These are phyloP conservation scores for Drosophila mauritiana DNA, from an alignment of 1,140 invertebrate genomes.

Conservation along the genomic window DNA sequence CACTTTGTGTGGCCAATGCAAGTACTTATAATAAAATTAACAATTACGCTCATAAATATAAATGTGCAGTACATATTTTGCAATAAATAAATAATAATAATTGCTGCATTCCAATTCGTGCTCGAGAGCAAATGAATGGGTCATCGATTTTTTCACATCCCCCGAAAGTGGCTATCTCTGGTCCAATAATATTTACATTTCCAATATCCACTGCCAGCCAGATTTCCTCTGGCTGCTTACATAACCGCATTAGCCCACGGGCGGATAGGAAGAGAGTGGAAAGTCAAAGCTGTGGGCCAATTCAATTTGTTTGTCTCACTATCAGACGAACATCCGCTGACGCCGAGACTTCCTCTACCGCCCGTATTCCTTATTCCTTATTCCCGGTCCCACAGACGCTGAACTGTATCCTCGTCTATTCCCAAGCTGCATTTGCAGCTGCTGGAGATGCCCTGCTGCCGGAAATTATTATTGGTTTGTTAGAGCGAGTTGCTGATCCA, in stretches of 20 bases:
- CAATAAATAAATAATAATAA: conserved; percentile 55
- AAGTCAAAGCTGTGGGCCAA: conserved; percentile 68
- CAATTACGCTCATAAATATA: conserved; percentile 48
- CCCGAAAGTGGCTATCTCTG: conserved; percentile 28
- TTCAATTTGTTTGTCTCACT: conserved; percentile 79
- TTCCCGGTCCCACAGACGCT: background rate
- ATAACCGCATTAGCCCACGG: conserved; percentile 72
- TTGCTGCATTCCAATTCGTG: conserved; percentile 14
- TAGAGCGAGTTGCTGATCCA: conserved; percentile 61
- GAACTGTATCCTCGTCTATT: conserved; percentile 62
- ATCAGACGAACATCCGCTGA: conserved; percentile 41
- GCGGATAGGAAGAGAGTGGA: conserved; percentile 20
- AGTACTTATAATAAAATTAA: conserved; percentile 70
- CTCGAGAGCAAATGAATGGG: conserved; percentile 5
- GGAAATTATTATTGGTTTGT: conserved; percentile 81
- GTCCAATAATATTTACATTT: conserved; percentile 69
- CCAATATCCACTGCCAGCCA: conserved; percentile 57
- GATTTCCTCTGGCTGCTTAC: conserved; percentile 54
- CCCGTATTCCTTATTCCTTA: background rate
- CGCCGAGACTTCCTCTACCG: conserved; percentile 13
- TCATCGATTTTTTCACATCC: conserved; percentile 36
- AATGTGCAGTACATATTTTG: conserved; percentile 2
- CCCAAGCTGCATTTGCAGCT: conserved; percentile 68
- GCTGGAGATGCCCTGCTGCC: conserved; percentile 37
- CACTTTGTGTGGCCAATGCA: conserved; percentile 17